phyloP scores from a whole-genome alignment of 2,113 vertebrate genomes.

The Psephotus haematonotus region DNA sequence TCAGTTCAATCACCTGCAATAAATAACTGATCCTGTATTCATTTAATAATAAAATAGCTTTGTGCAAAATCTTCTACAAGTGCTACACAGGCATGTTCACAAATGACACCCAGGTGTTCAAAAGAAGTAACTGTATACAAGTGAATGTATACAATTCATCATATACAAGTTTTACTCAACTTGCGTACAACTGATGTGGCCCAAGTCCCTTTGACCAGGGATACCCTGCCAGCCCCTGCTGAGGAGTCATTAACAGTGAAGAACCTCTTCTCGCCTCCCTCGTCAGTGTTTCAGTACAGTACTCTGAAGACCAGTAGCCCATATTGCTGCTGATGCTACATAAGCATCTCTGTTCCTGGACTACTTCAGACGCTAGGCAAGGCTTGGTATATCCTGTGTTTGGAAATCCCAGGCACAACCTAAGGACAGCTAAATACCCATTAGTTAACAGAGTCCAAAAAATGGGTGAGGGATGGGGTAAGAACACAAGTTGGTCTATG shows the following conservation, averaged over 20 bases:
- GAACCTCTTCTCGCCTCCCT: background rate
- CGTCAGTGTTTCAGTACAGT: background rate
- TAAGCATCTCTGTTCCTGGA: background rate
- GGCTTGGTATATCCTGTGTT: background rate
- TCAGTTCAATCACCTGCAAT: background rate
- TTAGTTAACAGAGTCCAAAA: background rate
- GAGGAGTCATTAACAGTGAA: background rate
- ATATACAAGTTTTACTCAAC: background rate
- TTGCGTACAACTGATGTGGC: background rate
- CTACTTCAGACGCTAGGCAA: background rate
- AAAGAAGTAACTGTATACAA: background rate
- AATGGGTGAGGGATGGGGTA: fast-evolving
- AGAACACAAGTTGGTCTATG: background rate
- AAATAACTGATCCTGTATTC: background rate
- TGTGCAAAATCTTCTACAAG: background rate
- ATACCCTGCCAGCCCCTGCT: background rate
- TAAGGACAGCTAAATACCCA: background rate
- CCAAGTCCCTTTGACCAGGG: background rate
- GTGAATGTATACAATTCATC: background rate
- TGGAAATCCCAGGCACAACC: background rate
- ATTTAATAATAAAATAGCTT: background rate
- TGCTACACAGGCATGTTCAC: background rate
- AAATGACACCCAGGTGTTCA: background rate
- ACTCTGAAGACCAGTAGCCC: background rate
- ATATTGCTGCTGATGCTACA: background rate